These are phyloP conservation scores for Beroe forskalii DNA, from an alignment of 37 sponge, comb jelly and placozoan species.

Conservation along the genomic window DNA sequence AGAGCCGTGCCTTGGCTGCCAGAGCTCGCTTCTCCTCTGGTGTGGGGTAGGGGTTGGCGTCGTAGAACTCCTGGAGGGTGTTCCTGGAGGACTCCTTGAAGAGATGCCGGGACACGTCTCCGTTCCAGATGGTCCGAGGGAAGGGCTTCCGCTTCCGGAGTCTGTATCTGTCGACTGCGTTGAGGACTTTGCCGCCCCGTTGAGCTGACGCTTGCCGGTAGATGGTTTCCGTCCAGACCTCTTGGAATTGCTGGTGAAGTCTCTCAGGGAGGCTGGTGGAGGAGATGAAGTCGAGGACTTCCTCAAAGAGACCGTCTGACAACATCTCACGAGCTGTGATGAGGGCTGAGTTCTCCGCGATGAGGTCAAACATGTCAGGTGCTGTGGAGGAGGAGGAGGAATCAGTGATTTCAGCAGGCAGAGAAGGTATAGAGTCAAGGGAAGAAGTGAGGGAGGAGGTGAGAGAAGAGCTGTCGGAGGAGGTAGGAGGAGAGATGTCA, in stretches of 20 bases:
- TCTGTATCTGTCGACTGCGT: constrained; percentile 61
- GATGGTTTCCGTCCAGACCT: constrained; percentile 4
- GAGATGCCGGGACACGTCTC: background rate
- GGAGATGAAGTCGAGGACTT: constrained; percentile 36
- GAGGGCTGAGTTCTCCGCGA: constrained; percentile 35
- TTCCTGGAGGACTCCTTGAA: constrained; percentile 53
- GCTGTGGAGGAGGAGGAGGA: background rate
- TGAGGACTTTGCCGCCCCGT: constrained; percentile 5
- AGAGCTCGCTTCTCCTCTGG: constrained; percentile 58
- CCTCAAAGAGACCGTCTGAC: constrained; percentile 45
- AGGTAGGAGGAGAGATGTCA: background rate
- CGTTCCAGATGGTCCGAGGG: constrained; percentile 55
- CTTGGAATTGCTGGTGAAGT: constrained; percentile 16
- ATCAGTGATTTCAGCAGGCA: background rate
- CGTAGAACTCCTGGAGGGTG: constrained; percentile 4
- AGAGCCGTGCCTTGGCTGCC: background rate
- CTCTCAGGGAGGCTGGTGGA: background rate
- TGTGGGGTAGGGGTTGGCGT: constrained; percentile 19
- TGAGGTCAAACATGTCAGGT: constrained; percentile 10
- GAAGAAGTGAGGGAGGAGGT: background rate
- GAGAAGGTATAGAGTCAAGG: no score
- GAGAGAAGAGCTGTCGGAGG: background rate
- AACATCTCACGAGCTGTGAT: constrained; percentile 51
- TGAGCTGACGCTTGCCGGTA: constrained; percentile 2
- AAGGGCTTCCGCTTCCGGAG: constrained; percentile 25